A percentile compares a stretch with the other conserved stretches of the same genome.
These are phyloP conservation scores for Stenichneumon culpator DNA, from an alignment of 2,888 invertebrate genomes.

Conservation along the genomic window DNA sequence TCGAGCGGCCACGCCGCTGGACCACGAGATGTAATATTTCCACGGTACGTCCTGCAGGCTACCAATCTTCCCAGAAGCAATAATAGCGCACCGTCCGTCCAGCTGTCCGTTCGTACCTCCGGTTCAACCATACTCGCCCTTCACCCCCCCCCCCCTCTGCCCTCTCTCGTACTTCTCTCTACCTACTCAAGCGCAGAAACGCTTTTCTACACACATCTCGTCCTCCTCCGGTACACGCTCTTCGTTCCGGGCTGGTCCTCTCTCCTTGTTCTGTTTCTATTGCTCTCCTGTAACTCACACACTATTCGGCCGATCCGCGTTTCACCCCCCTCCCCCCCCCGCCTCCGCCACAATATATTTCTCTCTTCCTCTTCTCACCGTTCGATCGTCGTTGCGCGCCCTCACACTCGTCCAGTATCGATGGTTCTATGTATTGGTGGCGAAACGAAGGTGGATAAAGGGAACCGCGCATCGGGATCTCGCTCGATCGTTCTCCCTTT, in stretches of 20 bases:
- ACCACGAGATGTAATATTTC: conserved; percentile 81
- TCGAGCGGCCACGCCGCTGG: conserved; percentile 68
- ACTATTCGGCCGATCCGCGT: conserved; percentile 15
- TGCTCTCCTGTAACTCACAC: conserved; percentile 9
- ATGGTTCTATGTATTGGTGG: conserved; percentile 23
- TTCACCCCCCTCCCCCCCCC: not conserved
- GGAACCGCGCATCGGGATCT: conserved; percentile 27
- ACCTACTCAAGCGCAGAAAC: conserved; percentile 9
- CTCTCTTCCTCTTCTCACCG: not conserved
- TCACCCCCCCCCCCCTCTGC: conserved; percentile 52
- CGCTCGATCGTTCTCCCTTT: conserved; percentile 33
- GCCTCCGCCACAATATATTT: not conserved
- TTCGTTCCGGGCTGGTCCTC: not conserved
- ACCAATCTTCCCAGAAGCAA: conserved; percentile 83
- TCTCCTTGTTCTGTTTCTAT: conserved; percentile 9
- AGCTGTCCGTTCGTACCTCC: conserved; percentile 78
- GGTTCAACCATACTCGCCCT: conserved; percentile 56
- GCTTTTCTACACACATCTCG: conserved; percentile 21
- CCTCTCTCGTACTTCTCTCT: not conserved
- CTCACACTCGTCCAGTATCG: conserved; percentile 61
- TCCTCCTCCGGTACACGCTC: not conserved
- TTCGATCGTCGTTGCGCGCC: conserved; percentile 60
- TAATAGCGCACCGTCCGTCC: conserved; percentile 81
- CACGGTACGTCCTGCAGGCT: conserved; percentile 78
- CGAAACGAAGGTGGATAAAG: conserved; percentile 35